Percentiles rank a stretch among this genome's conserved stretches.
Evolutionary conservation across 2,888 invertebrate species (phyloP).

Genomic region (Pherbina coryleti): DNA sequence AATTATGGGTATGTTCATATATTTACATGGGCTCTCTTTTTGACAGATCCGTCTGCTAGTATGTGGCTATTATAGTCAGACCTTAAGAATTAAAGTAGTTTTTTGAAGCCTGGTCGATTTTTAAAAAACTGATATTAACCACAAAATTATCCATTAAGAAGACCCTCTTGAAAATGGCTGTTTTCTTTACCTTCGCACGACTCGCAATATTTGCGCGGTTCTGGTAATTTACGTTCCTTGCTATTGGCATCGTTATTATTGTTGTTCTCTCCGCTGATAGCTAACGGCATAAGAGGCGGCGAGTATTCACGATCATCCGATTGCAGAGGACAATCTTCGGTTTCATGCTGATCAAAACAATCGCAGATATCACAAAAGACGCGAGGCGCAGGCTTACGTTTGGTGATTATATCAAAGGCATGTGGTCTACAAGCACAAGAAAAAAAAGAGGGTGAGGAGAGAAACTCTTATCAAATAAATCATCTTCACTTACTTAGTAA

Average conservation of each 20-base stretch:
- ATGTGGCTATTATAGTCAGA: too few species aligned
- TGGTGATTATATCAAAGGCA: conserved; percentile 70
- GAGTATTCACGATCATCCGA: conserved; percentile 71
- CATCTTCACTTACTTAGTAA: conserved; percentile 70
- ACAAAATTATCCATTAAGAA: too few species aligned
- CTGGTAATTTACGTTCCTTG: conserved; percentile 65
- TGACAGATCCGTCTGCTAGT: too few species aligned
- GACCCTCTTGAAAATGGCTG: too few species aligned
- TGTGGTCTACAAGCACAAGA: conserved; percentile 68
- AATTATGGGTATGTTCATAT: too few species aligned
- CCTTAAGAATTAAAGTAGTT: too few species aligned
- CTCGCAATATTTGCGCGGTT: conserved; percentile 87
- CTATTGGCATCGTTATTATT: conserved; percentile 54
- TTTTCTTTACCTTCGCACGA: conserved; percentile 85
- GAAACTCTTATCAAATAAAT: background rate
- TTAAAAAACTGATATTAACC: too few species aligned
- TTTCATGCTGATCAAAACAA: conserved; percentile 95
- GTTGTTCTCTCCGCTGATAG: conserved; percentile 23
- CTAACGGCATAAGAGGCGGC: conserved; percentile 52
- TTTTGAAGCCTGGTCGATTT: too few species aligned
- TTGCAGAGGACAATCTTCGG: conserved; percentile 95
- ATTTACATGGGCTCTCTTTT: too few species aligned
- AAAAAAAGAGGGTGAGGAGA: background rate
- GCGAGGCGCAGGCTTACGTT: conserved; percentile 76
- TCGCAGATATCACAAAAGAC: conserved; percentile 98